phyloP scores from a whole-genome alignment of 2,888 invertebrate genomes.

The Trichogramma dendrolimi region DNA sequence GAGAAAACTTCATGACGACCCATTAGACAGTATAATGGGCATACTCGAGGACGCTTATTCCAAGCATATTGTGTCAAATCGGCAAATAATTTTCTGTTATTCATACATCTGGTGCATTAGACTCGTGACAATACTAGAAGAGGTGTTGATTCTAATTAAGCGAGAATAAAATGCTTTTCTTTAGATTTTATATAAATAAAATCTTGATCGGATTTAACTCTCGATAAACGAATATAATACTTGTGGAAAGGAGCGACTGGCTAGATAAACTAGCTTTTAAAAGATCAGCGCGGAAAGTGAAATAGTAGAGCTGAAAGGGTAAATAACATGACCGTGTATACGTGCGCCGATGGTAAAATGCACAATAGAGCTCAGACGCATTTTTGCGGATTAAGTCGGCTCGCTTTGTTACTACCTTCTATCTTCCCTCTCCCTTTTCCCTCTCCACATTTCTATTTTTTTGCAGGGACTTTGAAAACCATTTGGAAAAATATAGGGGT shows the following conservation, averaged over 20 bases:
- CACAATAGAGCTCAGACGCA: conserved; percentile 20
- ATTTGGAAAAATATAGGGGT: conserved; percentile 7
- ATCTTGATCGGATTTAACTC: too few relatives aligned
- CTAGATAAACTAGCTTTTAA: conserved; percentile 42
- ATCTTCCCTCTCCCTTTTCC: neutral
- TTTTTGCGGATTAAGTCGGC: conserved; percentile 42
- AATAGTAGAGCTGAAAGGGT: conserved; percentile 13
- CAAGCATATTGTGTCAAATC: too few relatives aligned
- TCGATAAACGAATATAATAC: too few relatives aligned
- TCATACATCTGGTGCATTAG: too few relatives aligned
- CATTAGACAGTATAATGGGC: too few relatives aligned
- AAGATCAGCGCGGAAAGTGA: conserved; percentile 33
- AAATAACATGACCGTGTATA: neutral
- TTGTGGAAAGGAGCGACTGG: neutral
- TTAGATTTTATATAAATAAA: too few relatives aligned
- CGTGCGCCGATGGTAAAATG: conserved; percentile 31
- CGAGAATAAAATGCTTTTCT: too few relatives aligned
- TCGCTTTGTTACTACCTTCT: conserved; percentile 26
- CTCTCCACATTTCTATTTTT: conserved; percentile 7
- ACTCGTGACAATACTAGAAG: too few relatives aligned
- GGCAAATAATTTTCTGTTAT: too few relatives aligned
- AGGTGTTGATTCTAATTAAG: too few relatives aligned
- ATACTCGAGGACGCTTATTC: too few relatives aligned
- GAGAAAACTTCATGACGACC: too few relatives aligned
- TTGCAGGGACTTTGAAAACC: conserved; percentile 11